Evolutionary conservation across 2,888 invertebrate species (phyloP), one percentile per base, ranked within the genome.

Genomic region (Tribolium freemani): DNA sequence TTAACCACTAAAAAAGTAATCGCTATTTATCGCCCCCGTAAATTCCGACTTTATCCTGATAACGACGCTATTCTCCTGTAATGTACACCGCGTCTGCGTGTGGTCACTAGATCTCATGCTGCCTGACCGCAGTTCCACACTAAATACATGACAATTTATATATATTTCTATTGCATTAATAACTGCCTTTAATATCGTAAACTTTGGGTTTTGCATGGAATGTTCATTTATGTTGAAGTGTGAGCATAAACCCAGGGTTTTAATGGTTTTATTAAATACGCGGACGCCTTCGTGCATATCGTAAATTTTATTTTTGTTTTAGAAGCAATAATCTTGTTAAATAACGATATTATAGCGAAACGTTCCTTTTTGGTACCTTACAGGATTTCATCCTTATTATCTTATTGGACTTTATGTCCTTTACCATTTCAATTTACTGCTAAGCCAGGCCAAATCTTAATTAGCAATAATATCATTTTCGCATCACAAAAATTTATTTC

Each of bases 201-300:
- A 79, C 72, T 76, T 68, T 66, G 75, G 75, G 72, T 77, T 80
- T 78, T 74, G 76, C 77, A 74, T 71, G 79, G 78, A 77, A 80
- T 79, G 78, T 80, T 79, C 82, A 80, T 79, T 81, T 79, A 79
- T 74, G 80, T 70, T 76, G 78, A 81, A 80, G 81, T 83, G 81
- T 79, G 80, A 82, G 79, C 81, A 81, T 83, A 83, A 83, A 82
- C 72, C 80, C 75, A 77, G 71, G 54, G 77, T 80, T 83, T 83
- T 83, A 83, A 81, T 82, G 81, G 81, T 82, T 83, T 82, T 82
- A 83, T 83, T 81, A 82, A 82, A 82, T 80, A 80, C 78, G 75
- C 76, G 78, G 78, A 82, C 81, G 81, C 81, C 78, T 75, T 75
- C 72, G 78, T 71, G 61, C 64, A 72, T 77, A 75, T 78, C 79